Conservation (phyloP, 2,797 vertebrate genomes). For the Onychomys torridus region DNA sequence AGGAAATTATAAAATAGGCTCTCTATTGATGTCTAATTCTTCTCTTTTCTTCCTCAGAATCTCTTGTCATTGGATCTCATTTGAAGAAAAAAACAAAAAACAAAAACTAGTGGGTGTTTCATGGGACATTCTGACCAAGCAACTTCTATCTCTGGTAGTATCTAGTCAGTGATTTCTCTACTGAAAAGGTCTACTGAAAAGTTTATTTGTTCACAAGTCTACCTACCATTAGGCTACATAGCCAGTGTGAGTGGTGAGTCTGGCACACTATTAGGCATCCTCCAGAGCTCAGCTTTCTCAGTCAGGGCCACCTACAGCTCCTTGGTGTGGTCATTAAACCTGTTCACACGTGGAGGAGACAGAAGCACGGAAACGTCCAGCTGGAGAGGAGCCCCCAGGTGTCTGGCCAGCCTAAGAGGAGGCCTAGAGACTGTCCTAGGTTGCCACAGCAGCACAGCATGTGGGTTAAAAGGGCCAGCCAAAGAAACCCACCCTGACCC, state of each 20-base stretch:
- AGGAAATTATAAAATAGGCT: neutral
- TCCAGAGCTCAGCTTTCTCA: neutral
- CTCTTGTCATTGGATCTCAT: neutral
- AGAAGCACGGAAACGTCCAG: neutral
- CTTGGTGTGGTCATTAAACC: rapidly evolving
- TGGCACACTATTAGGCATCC: neutral
- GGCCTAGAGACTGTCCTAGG: too few relatives aligned
- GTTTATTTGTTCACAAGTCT: neutral
- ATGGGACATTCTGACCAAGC: neutral
- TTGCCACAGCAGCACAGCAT: neutral
- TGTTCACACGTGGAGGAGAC: too few relatives aligned
- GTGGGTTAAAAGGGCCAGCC: too few relatives aligned
- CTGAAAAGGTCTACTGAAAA: neutral
- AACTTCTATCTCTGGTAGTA: neutral
- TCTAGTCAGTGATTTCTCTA: neutral
- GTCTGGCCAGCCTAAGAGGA: neutral
- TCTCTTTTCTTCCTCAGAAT: neutral
- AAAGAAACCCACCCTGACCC: too few relatives aligned
- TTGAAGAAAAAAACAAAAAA: neutral
- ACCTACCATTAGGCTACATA: neutral
- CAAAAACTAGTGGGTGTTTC: neutral
- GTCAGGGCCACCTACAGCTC: neutral
- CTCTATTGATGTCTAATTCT: neutral
- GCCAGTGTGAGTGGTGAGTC: neutral
- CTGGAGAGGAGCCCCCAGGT: neutral